Evolutionary conservation across 2,888 invertebrate genomes (phyloP).

Genomic region (Seira sanloemensis): DNA sequence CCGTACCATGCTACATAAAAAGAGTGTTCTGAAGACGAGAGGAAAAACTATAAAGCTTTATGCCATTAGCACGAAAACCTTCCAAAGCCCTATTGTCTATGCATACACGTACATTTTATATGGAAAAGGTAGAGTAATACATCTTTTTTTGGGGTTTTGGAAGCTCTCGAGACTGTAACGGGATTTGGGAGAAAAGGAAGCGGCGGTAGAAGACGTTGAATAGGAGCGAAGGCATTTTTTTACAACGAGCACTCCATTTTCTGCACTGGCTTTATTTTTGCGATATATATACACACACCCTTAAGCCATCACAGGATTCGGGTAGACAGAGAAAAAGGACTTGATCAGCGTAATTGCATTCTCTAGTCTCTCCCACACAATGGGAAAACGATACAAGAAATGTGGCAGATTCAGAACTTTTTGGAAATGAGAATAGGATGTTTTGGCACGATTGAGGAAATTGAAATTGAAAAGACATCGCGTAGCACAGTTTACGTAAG

Average conservation of each 20-base stretch:
- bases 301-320: no score
- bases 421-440: no score
- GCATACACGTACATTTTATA: neutral
- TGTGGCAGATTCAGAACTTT: no score
- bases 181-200: neutral
- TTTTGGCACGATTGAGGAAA: no score
- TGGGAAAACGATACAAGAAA: no score
- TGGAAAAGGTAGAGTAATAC: neutral
- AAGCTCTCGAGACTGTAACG: neutral
- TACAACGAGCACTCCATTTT: neutral
- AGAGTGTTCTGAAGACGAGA: neutral
- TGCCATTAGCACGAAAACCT: neutral
- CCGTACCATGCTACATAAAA: neutral
- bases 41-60: no score
- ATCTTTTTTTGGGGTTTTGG: neutral
- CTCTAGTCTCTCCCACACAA: neutral
- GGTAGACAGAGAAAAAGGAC: no score
- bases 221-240: neutral
- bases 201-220: neutral
- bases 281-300: no score
- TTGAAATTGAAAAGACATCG: no score
- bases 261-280: neutral
- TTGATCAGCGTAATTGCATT: no score
- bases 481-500: no score
- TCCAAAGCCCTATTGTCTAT: neutral